phyloP scores from a whole-genome alignment of 2,797 vertebrate genomes.

The Apogon hyalosoma region DNA sequence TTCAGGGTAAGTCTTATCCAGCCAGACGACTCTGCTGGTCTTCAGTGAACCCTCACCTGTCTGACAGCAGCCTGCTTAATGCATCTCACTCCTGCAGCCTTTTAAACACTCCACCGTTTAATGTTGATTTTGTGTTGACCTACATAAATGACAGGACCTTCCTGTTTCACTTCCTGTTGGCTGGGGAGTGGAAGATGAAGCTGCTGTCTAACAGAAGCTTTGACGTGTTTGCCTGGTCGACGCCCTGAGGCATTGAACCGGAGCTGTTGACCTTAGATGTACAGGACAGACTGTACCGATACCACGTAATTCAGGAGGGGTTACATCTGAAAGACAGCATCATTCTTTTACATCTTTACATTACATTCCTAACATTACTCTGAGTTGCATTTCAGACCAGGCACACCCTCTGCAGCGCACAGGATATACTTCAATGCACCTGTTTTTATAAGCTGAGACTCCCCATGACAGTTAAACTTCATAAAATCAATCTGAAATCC shows the following conservation, averaged over 20 bases:
- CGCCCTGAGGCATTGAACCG: not conserved
- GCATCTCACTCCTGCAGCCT: not conserved
- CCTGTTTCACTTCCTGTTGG: conserved; percentile 45
- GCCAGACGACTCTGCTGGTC: too few species aligned
- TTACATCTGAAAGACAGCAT: not conserved
- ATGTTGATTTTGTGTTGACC: conserved; percentile 46
- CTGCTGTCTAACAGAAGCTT: conserved; percentile 14
- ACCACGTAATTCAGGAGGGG: too few species aligned
- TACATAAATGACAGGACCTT: conserved; percentile 40
- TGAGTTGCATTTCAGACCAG: too few species aligned
- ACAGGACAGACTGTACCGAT: not conserved
- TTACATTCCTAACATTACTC: too few species aligned
- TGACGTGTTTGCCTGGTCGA: conserved; percentile 9
- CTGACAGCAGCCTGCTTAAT: not conserved
- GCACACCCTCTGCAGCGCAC: too few species aligned
- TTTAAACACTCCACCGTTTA: conserved; percentile 4
- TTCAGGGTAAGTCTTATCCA: not conserved
- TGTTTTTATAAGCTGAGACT: too few species aligned
- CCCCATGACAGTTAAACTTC: too few species aligned
- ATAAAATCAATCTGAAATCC: too few species aligned
- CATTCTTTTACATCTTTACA: too few species aligned
- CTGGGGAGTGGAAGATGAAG: conserved; percentile 7
- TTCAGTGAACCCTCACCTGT: not conserved
- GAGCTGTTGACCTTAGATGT: not conserved
- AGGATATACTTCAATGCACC: too few species aligned